Evolutionary conservation across 2,888 invertebrate genomes (phyloP).

Genomic region (Amphipyra berbera): DNA sequence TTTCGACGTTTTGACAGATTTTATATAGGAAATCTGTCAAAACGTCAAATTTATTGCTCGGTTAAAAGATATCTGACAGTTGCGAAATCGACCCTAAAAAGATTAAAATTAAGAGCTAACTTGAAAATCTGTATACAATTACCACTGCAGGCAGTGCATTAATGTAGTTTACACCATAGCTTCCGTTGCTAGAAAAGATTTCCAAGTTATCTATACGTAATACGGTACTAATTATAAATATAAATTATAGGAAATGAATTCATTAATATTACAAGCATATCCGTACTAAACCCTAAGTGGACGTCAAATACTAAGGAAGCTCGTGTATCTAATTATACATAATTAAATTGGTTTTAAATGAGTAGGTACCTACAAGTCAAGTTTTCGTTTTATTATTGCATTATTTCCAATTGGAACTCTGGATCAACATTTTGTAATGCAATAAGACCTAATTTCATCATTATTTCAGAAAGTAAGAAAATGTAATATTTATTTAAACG

Average conservation of each 20-base stretch:
- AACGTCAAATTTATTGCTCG: too few relatives aligned
- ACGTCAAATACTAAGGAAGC: constrained; percentile 19
- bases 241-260: constrained; percentile 31
- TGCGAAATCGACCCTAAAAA: too few relatives aligned
- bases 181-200: constrained; percentile 36
- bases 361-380: too few relatives aligned
- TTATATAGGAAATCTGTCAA: too few relatives aligned
- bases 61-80: too few relatives aligned
- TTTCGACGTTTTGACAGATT: too few relatives aligned
- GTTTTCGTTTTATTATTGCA: too few relatives aligned
- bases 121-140: neutral
- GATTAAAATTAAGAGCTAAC: too few relatives aligned
- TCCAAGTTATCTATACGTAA: constrained; percentile 30
- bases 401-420: too few relatives aligned
- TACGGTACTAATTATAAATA: constrained; percentile 42
- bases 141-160: constrained; percentile 11
- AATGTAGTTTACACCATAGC: neutral
- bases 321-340: constrained; percentile 14
- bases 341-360: neutral
- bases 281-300: constrained; percentile 14
- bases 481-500: constrained; percentile 17
- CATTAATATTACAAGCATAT: constrained; percentile 36
- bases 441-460: constrained; percentile 13
- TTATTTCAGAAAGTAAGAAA: constrained; percentile 16
- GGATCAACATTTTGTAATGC: constrained; percentile 4